Evolutionary conservation across 2,888 invertebrate genomes (phyloP).

Genomic region (Sturmia bella): DNA sequence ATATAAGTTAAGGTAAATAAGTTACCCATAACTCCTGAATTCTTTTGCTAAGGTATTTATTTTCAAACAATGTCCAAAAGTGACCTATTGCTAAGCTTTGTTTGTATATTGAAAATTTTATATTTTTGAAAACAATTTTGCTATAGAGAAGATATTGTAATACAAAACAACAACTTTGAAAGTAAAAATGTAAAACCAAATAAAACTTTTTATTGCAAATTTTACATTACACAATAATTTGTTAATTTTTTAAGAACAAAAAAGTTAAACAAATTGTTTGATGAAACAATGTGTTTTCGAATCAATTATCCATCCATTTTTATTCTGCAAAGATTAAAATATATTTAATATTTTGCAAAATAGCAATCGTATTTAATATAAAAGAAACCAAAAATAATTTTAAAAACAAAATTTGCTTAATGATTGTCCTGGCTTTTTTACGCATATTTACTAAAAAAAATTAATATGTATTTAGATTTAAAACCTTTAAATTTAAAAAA

Average conservation of each 20-base stretch:
- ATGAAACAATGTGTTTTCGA: conserved; percentile 65
- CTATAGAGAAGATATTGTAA: conserved; percentile 2
- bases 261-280: conserved; percentile 49
- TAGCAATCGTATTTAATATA: conserved; percentile 56
- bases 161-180: conserved; percentile 15
- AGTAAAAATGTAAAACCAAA: conserved; percentile 15
- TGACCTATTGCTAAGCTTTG: too few relatives aligned
- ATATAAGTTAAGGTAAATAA: too few relatives aligned
- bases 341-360: conserved; percentile 58
- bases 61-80: too few relatives aligned
- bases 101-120: not conserved
- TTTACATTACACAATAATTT: conserved; percentile 50
- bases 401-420: conserved; percentile 64
- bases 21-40: too few relatives aligned
- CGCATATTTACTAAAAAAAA: conserved; percentile 68
- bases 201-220: conserved; percentile 52
- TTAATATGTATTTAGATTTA: conserved; percentile 42
- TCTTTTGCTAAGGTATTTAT: too few relatives aligned
- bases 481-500: too few relatives aligned
- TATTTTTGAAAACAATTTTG: conserved; percentile 6
- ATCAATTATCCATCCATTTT: conserved; percentile 74
- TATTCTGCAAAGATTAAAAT: conserved; percentile 70
- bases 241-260: conserved; percentile 42
- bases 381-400: conserved; percentile 46
- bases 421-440: conserved; percentile 71